These are phyloP conservation scores for Crotalus helleri DNA, from an alignment of 2,113 vertebrate species.

Conservation along the genomic window DNA sequence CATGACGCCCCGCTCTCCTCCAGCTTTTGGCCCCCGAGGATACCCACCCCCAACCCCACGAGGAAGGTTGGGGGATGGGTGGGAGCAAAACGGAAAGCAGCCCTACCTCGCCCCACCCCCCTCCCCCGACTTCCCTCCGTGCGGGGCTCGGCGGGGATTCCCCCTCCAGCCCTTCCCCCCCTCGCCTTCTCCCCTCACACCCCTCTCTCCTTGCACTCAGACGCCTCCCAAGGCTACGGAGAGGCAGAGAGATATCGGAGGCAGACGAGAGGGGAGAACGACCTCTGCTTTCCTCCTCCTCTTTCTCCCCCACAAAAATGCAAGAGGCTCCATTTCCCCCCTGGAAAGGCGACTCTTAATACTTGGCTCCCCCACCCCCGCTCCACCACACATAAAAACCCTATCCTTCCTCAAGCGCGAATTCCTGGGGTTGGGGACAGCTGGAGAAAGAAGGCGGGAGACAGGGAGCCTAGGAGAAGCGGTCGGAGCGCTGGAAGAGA, in stretches of 20 bases:
- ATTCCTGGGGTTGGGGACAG: not conserved
- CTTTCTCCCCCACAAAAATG: not conserved
- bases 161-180: too few species aligned
- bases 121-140: too few species aligned
- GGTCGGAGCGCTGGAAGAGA: not conserved
- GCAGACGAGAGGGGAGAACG: not conserved
- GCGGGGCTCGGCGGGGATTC: too few species aligned
- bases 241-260: not conserved
- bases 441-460: not conserved
- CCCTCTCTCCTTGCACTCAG: not conserved
- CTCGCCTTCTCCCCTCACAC: not conserved
- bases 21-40: not conserved
- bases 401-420: not conserved
- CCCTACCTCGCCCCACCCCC: too few species aligned
- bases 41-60: not conserved
- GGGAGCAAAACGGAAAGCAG: not conserved
- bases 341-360: not conserved
- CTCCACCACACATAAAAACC: not conserved
- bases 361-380: not conserved
- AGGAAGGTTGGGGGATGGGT: slow-evolving; percentile 8
- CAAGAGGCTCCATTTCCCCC: not conserved
- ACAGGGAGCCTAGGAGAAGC: not conserved
- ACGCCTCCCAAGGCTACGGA: not conserved
- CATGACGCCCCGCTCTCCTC: not conserved
- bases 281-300: not conserved